phyloP scores from a whole-genome alignment of 2,797 vertebrate species.

The Peromyscus nudipes region DNA sequence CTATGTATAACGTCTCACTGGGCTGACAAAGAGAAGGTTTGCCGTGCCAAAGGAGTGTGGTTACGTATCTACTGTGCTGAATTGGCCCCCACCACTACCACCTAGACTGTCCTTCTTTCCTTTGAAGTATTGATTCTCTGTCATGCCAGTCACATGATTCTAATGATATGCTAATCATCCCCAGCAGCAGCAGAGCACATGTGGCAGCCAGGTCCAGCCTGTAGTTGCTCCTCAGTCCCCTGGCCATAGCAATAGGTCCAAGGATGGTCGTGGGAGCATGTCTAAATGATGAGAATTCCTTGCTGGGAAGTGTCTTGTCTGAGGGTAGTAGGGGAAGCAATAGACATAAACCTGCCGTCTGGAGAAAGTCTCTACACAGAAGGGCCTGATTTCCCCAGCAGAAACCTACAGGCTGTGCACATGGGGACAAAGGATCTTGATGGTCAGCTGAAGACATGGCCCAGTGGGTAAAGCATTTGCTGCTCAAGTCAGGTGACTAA shows the following conservation, averaged over 20 bases:
- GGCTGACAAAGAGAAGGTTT: background rate
- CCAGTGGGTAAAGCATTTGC: background rate
- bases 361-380: background rate
- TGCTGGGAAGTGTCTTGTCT: background rate
- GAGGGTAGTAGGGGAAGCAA: background rate
- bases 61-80: background rate
- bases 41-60: background rate
- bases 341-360: background rate
- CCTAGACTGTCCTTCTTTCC: background rate
- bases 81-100: background rate
- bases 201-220: background rate
- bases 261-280: background rate
- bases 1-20: background rate
- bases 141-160: background rate
- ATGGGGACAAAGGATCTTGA: background rate
- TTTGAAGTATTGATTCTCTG: background rate
- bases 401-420: background rate
- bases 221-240: background rate
- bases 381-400: background rate
- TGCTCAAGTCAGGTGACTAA: background rate
- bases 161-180: background rate
- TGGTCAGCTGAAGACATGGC: background rate
- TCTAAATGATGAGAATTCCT: background rate
- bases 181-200: background rate
- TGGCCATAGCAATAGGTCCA: background rate